Base-by-base conservation (phyloP, 2,888 invertebrate species). In the Yponomeuta sedellus region DNA sequence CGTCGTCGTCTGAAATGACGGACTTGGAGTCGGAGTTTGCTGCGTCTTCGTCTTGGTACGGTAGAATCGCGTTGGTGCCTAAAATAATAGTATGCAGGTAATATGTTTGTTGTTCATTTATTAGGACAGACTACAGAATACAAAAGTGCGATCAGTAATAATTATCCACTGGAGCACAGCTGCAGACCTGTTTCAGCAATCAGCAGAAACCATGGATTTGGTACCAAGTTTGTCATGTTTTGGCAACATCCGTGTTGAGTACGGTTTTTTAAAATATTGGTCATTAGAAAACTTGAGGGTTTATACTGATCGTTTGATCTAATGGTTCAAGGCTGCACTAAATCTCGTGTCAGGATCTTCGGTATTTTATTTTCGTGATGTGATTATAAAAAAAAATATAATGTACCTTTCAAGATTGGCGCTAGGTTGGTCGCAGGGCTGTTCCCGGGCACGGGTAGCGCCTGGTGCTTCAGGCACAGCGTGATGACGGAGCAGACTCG, bases 401-500 rank as follows among this genome's bases (percentile, higher is more conserved):
- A 28, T 28, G 28, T 28, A 90, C 91, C 87, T 86, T 91, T 91
- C 19, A 91, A 72, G 65, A 91, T 85, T 12, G 87, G 87, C 65
- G 82, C 86, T 10, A 91, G 82, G 68, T 90, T 90, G 1, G 83
- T 79, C 1, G 93, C 92, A 56, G 93, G 93, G 70, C 89, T 88
- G n/a, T 86, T 76, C 16, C 81, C 77, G 4, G 88, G 80, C 2
- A 95, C 92, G 1, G 95, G 95, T 65, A 95, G 81, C 64, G 93
- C 92, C 80, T 94, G 94, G 73, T 93, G 93, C 69, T 94, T 94
- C 67, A 94, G 89, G 75, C 91, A 95, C 67, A 94, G 89, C 69
- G 94, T 94, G 76, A 95, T 93, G 67, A 95, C 94, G 10, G 93
- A 92, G 75, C 94, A 95, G 16, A 94, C 93, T n/a, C n/a, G n/a